These are phyloP conservation scores for Lathronympha strigana DNA, from an alignment of 2,888 invertebrate species.

Conservation along the genomic window DNA sequence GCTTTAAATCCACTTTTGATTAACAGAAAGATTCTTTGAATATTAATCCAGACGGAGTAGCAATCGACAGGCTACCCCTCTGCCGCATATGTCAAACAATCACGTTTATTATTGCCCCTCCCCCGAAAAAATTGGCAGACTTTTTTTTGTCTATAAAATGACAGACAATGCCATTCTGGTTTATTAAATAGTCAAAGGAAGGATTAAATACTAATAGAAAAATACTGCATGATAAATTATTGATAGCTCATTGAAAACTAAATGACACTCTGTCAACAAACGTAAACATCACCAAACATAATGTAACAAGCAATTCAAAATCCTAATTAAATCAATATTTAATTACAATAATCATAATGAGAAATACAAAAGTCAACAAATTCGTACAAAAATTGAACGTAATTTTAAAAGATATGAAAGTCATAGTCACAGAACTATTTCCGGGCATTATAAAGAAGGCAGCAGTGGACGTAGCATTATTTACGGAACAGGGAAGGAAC, in stretches of 20 bases:
- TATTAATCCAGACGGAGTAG: too few relatives aligned
- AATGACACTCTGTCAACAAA: constrained; percentile 7
- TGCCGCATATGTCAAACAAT: too few relatives aligned
- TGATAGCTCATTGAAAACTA: background rate
- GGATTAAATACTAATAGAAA: background rate
- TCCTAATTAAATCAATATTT: background rate
- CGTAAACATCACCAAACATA: background rate
- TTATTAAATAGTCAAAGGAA: too few relatives aligned
- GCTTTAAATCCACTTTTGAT: too few relatives aligned
- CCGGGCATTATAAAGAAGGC: background rate
- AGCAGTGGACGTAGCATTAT: background rate
- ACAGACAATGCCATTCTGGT: too few relatives aligned
- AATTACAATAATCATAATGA: background rate
- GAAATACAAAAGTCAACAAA: background rate
- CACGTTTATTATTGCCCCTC: too few relatives aligned
- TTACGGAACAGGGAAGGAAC: constrained; percentile 1
- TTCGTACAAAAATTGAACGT: background rate
- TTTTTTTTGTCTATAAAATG: too few relatives aligned
- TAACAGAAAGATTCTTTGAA: too few relatives aligned
- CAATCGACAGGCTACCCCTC: too few relatives aligned
- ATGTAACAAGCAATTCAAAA: constrained; percentile 2
- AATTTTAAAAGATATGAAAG: constrained; percentile 5
- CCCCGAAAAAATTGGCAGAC: too few relatives aligned
- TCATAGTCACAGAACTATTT: background rate
- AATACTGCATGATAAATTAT: background rate